Percentiles rank a stretch among this genome's conserved stretches.
These are phyloP conservation scores for Pithys albifrons DNA, from an alignment of 2,113 vertebrate genomes.

Conservation along the genomic window DNA sequence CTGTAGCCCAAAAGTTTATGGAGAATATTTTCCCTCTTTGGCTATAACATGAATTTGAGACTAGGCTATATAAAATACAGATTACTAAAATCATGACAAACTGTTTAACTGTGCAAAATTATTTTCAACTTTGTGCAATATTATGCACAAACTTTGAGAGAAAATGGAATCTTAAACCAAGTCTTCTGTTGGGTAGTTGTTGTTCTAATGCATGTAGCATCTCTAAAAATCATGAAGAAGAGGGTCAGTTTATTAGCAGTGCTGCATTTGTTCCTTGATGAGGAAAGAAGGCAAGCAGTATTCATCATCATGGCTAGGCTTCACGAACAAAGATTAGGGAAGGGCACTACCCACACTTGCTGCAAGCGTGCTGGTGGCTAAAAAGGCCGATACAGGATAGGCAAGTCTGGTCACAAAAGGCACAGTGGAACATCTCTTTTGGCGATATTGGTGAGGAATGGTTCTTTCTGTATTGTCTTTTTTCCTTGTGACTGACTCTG, in stretches of 20 bases:
- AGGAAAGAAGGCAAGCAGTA: too few relatives aligned
- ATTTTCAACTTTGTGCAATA: not conserved
- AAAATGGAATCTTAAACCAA: not conserved
- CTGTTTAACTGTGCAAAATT: not conserved
- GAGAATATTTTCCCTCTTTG: not conserved
- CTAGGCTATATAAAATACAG: not conserved
- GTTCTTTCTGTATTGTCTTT: too few relatives aligned
- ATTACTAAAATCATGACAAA: not conserved
- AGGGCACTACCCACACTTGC: too few relatives aligned
- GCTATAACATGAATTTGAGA: not conserved
- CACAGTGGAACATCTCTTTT: too few relatives aligned
- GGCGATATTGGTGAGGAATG: too few relatives aligned
- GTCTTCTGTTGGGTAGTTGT: not conserved
- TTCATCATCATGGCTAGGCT: too few relatives aligned
- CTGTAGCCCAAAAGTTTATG: not conserved
- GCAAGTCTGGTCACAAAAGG: too few relatives aligned
- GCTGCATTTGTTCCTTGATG: not conserved
- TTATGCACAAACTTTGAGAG: not conserved
- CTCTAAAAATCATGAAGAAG: not conserved
- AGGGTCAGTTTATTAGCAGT: not conserved
- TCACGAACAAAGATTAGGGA: too few relatives aligned
- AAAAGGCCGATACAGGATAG: too few relatives aligned
- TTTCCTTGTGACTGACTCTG: too few relatives aligned
- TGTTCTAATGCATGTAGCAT: not conserved
- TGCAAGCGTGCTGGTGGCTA: too few relatives aligned